Evolutionary conservation across 2,888 invertebrate species (phyloP).

Genomic region (Cheilosia impressa): DNA sequence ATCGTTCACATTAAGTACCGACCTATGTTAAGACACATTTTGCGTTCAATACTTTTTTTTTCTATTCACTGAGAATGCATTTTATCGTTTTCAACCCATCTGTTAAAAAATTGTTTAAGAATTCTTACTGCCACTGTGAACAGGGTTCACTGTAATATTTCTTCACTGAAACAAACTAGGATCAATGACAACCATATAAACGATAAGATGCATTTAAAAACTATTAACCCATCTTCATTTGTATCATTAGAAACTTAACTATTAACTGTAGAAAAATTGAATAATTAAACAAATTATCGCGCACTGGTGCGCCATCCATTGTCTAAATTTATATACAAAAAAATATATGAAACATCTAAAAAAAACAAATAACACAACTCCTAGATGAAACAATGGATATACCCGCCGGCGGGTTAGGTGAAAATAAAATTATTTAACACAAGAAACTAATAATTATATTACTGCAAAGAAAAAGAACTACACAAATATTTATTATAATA

Average conservation of each 20-base stretch:
- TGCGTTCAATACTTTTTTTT: constrained; percentile 21
- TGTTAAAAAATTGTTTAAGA: constrained; percentile 20
- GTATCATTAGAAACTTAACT: constrained; percentile 50
- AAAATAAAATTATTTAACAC: constrained; percentile 56
- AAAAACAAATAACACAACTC: constrained; percentile 39
- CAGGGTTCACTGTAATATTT: constrained; percentile 34
- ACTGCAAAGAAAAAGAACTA: constrained; percentile 37
- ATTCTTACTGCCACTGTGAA: constrained; percentile 66
- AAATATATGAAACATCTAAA: constrained; percentile 27
- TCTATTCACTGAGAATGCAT: constrained; percentile 45
- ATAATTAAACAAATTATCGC: constrained; percentile 44
- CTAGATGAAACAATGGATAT: constrained; percentile 52
- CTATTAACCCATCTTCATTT: constrained; percentile 15
- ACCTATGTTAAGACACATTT: constrained; percentile 39
- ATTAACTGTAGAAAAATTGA: constrained; percentile 52
- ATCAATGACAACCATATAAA: constrained; percentile 42
- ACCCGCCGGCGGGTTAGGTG: constrained; percentile 76
- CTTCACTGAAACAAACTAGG: constrained; percentile 21
- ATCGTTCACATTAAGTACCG: constrained; percentile 65
- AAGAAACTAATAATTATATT: constrained; percentile 36
- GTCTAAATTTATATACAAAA: constrained; percentile 40
- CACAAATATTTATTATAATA: constrained; percentile 13
- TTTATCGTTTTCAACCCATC: constrained; percentile 60
- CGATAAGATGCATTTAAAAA: constrained; percentile 62
- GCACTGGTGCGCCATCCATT: constrained; percentile 72